A percentile compares a stretch with the other conserved stretches of the same genome.
phyloP scores from a whole-genome alignment of 2,797 vertebrate genomes.

The Synaphobranchus kaupii region DNA sequence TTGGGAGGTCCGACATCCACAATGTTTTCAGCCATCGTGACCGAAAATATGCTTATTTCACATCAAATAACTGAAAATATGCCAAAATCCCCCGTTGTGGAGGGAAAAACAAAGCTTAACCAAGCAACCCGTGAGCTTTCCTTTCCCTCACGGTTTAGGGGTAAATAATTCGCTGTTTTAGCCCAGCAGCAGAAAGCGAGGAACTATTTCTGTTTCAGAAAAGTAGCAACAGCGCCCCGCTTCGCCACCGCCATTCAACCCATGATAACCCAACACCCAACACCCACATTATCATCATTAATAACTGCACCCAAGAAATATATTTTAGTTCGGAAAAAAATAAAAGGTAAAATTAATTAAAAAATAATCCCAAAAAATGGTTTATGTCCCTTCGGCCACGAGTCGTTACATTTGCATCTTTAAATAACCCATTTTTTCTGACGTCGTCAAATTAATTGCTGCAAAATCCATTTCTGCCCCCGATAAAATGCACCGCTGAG shows the following conservation, averaged over 20 bases:
- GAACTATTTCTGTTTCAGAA: constrained; percentile 65
- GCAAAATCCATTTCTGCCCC: constrained; percentile 72
- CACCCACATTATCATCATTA: constrained; percentile 80
- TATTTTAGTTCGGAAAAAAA: constrained; percentile 61
- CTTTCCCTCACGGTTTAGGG: constrained; percentile 57
- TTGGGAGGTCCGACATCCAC: constrained; percentile 93
- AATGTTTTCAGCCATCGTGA: constrained; percentile 92
- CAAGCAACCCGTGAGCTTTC: constrained; percentile 46
- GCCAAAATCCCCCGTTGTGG: constrained; percentile 34
- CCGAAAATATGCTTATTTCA: constrained; percentile 37
- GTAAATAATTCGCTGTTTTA: constrained; percentile 66
- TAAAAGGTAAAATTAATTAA: constrained; percentile 49
- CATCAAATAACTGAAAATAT: constrained; percentile 41
- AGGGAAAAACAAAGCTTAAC: constrained; percentile 37
- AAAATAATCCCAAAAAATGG: constrained; percentile 47
- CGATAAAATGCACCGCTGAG: constrained; percentile 23
- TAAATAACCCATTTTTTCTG: constrained; percentile 72
- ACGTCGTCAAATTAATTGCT: constrained; percentile 78
- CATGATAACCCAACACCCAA: constrained; percentile 83
- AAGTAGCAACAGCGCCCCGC: constrained; percentile 91
- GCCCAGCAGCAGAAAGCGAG: constrained; percentile 54
- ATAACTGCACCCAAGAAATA: constrained; percentile 62
- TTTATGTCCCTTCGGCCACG: constrained; percentile 32
- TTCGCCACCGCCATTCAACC: constrained; percentile 84
- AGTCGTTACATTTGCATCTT: constrained; percentile 65